phyloP scores from a whole-genome alignment of 2,888 invertebrate species.

The Micoletzkya japonica region DNA sequence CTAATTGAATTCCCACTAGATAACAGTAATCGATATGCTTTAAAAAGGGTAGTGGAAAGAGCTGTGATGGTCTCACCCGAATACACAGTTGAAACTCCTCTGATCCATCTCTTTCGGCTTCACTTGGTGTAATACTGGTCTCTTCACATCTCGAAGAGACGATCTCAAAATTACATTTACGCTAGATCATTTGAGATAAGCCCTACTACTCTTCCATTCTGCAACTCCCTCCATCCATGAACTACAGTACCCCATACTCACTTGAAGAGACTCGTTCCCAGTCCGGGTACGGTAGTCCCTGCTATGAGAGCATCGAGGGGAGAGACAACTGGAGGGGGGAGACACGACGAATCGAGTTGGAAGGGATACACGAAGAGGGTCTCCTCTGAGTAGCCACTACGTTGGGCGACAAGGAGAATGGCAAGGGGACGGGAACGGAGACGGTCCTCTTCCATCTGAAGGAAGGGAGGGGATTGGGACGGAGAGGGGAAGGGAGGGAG shows the following conservation, averaged over 20 bases:
- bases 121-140: too few relatives aligned
- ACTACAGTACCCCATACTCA: too few relatives aligned
- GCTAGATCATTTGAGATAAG: too few relatives aligned
- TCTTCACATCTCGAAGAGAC: too few relatives aligned
- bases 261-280: constrained; percentile 3
- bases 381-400: constrained; percentile 16
- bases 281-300: neutral
- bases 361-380: constrained; percentile 17
- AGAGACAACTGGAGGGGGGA: neutral
- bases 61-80: too few relatives aligned
- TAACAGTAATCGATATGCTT: neutral
- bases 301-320: neutral
- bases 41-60: too few relatives aligned
- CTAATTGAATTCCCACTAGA: neutral
- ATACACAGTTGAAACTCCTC: too few relatives aligned
- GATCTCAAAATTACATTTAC: too few relatives aligned
- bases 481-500: too few relatives aligned
- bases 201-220: neutral
- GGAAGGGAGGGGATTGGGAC: neutral
- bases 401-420: constrained; percentile 17
- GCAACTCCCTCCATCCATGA: too few relatives aligned
- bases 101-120: too few relatives aligned
- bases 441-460: constrained; percentile 23
- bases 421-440: constrained; percentile 13
- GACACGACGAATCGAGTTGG: neutral